Evolutionary conservation across 2,888 invertebrate species (phyloP), one percentile per base, ranked within the genome.

Genomic region (Andrena praecox): DNA sequence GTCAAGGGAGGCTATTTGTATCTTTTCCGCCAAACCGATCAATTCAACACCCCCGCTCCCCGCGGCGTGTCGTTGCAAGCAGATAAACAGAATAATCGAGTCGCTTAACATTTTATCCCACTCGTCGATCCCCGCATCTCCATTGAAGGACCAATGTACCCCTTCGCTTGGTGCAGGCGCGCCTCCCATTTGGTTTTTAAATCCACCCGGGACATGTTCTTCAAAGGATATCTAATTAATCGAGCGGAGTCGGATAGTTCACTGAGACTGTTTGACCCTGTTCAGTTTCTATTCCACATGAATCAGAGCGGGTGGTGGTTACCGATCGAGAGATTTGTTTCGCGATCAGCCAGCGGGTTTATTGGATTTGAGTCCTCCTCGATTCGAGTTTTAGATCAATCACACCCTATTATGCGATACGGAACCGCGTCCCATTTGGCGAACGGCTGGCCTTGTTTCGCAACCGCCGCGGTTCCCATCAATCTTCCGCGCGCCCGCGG

Each of bases 1-100:
- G n/a, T 4, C 27, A 60, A 31, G 31, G 31, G 10, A 12, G 4
- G 10, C 24, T 29, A 64, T 54, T 64, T 63, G 27, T 29, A 70
- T 52, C 35, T 4, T 3, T 29, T n/a, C 27, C 20, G 24, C 1
- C 1, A 10, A 6, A 31, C 29, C 10, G 29, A 8, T n/a, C 35
- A 12, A 54, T 27, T 6, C 3, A 20, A 8, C 42, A 42, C 4
- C 42, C 42, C 4, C 42, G 3, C 12, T 12, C 4, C 12, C 42
- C 42, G 16, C 42, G 16, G 16, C 12, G 42, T 56, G 31, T 20
- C 24, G 67, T 31, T 24, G 12, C 16, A 24, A 52, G 16, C 24
- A 67, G 12, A 69, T 24, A 69, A 69, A 69, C 69, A 69, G 56
- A 69, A 69, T 56, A 56, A 56, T 59, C 35, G 56, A 67, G 20